Evolutionary conservation across 2,888 invertebrate genomes (phyloP).

Genomic region (Acleris emargana): DNA sequence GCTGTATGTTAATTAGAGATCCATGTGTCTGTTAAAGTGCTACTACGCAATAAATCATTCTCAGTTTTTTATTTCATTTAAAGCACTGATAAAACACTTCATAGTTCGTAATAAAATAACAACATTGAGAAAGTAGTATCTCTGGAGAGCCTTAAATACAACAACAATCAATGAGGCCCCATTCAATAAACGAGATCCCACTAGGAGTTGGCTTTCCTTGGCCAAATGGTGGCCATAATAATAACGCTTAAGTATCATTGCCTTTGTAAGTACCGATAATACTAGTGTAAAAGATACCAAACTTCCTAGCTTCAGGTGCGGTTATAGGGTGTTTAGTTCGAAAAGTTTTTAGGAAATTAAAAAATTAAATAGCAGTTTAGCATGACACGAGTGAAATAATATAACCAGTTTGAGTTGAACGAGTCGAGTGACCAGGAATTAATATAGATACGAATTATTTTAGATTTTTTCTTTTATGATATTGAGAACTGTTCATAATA

Average conservation of each 20-base stretch:
- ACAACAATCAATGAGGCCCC: conserved; percentile 41
- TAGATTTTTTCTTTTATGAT: no score
- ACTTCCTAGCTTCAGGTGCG: conserved; percentile 10
- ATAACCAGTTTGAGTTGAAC: no score
- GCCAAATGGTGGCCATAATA: conserved; percentile 65
- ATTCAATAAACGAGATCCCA: conserved; percentile 69
- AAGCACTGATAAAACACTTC: no score
- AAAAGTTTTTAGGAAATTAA: conserved; percentile 8
- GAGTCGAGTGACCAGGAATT: no score
- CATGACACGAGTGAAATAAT: neutral
- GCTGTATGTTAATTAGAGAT: no score
- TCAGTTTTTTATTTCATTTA: no score
- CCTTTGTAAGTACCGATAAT: conserved; percentile 30
- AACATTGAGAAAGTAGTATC: conserved; percentile 41
- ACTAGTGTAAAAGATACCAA: conserved; percentile 31
- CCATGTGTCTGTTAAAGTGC: no score
- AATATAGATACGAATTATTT: no score
- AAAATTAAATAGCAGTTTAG: neutral
- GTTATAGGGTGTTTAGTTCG: conserved; percentile 23
- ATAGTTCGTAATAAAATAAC: neutral
- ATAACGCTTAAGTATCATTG: conserved; percentile 60
- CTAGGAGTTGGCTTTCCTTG: conserved; percentile 58
- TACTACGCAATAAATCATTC: no score
- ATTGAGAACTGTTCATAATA: no score
- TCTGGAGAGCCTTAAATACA: conserved; percentile 46